These are phyloP conservation scores for Cartodere bifasciata DNA, from an alignment of 2,888 invertebrate genomes.

Conservation along the genomic window DNA sequence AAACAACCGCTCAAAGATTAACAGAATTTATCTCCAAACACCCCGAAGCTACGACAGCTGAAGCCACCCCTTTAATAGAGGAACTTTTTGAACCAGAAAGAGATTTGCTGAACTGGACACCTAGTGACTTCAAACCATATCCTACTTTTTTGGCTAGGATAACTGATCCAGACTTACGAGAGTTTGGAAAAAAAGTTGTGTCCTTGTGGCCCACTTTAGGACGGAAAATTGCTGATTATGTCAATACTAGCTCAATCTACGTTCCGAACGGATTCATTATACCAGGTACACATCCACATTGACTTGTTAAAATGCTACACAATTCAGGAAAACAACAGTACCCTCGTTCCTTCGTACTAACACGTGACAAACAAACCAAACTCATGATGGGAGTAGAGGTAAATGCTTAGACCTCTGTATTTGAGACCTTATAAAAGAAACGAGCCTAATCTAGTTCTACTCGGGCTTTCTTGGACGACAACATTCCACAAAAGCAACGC, in stretches of 20 bases:
- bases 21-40: conserved; percentile 41
- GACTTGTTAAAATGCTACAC: too few relatives aligned
- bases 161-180: conserved; percentile 40
- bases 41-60: conserved; percentile 34
- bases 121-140: conserved; percentile 40
- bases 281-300: too few relatives aligned
- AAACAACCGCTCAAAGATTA: too few relatives aligned
- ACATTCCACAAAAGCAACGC: too few relatives aligned
- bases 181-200: conserved; percentile 48
- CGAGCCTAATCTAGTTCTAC: too few relatives aligned
- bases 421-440: too few relatives aligned
- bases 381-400: too few relatives aligned
- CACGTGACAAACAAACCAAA: too few relatives aligned
- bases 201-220: conserved; percentile 47
- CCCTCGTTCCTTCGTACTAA: too few relatives aligned
- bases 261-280: conserved; percentile 47
- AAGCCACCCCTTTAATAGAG: conserved; percentile 31
- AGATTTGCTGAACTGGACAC: conserved; percentile 45
- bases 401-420: too few relatives aligned
- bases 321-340: too few relatives aligned
- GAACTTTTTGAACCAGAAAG: conserved; percentile 42
- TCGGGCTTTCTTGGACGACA: too few relatives aligned
- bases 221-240: conserved; percentile 43
- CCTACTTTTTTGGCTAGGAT: conserved; percentile 47
- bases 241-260: conserved; percentile 29